Evolutionary conservation across 2,797 vertebrate species (phyloP).

Genomic region (Callimico goeldii): DNA sequence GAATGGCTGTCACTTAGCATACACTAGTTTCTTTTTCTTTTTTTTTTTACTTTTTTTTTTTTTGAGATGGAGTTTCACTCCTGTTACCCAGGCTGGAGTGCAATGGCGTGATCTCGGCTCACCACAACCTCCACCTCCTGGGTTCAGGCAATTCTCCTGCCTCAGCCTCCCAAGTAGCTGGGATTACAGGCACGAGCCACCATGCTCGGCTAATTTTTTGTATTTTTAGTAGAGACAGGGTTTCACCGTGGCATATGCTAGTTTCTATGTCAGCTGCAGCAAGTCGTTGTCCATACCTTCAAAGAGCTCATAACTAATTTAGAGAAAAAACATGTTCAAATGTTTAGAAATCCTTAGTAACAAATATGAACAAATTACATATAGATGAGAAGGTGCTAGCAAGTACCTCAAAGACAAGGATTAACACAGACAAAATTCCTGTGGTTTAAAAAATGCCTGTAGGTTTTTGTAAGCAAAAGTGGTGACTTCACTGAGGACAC

Average conservation of each 20-base stretch:
- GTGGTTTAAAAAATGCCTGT: background rate
- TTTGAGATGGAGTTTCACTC: too few species aligned
- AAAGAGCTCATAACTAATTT: background rate
- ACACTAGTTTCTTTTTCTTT: background rate
- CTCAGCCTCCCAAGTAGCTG: too few species aligned
- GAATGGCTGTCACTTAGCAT: background rate
- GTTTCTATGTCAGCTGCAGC: constrained; percentile 17
- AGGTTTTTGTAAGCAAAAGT: constrained; percentile 11
- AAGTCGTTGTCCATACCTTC: background rate
- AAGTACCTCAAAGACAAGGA: background rate
- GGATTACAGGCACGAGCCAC: too few species aligned
- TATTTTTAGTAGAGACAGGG: too few species aligned
- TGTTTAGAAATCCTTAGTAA: background rate
- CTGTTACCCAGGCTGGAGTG: too few species aligned
- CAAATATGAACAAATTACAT: background rate
- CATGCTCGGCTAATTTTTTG: too few species aligned
- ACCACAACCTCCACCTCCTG: too few species aligned
- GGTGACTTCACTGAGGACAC: background rate
- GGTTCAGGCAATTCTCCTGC: too few species aligned
- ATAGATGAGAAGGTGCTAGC: background rate
- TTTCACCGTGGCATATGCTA: background rate
- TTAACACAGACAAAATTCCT: background rate
- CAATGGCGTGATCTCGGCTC: too few species aligned
- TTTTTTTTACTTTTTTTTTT: too few species aligned
- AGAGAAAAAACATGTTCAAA: background rate